phyloP scores from a whole-genome alignment of 2,797 vertebrate species.

The Sebastiscus albofasciatus region DNA sequence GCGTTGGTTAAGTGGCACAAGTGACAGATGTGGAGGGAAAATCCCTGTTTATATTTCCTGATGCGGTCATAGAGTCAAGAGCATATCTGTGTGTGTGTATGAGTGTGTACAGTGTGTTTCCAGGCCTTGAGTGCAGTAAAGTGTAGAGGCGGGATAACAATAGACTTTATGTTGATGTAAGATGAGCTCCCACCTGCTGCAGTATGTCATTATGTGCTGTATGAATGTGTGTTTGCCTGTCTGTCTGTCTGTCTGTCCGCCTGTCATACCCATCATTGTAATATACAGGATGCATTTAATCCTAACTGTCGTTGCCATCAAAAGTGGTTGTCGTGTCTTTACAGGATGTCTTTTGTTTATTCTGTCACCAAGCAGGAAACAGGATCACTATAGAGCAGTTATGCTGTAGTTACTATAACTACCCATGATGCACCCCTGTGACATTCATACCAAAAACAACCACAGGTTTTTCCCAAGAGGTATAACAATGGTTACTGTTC shows the following conservation, averaged over 20 bases:
- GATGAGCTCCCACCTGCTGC: constrained; percentile 74
- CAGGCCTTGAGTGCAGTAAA: constrained; percentile 40
- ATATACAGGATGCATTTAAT: constrained; percentile 14
- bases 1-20: constrained; percentile 39
- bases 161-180: constrained; percentile 66
- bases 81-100: neutral
- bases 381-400: neutral
- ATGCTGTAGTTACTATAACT: neutral
- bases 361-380: neutral
- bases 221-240: constrained; percentile 33
- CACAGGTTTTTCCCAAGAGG: neutral
- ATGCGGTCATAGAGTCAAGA: constrained; percentile 6
- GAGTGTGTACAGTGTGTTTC: constrained; percentile 16
- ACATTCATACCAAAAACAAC: neutral
- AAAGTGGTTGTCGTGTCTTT: neutral
- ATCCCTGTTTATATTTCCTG: constrained; percentile 66
- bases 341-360: neutral
- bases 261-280: constrained; percentile 3
- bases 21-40: constrained; percentile 67
- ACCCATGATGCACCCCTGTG: neutral
- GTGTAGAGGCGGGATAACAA: constrained; percentile 63
- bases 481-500: neutral
- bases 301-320: neutral
- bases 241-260: neutral
- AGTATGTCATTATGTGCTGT: constrained; percentile 47